phyloP scores from a whole-genome alignment of 2,888 invertebrate species.

The Acleris emargana region DNA sequence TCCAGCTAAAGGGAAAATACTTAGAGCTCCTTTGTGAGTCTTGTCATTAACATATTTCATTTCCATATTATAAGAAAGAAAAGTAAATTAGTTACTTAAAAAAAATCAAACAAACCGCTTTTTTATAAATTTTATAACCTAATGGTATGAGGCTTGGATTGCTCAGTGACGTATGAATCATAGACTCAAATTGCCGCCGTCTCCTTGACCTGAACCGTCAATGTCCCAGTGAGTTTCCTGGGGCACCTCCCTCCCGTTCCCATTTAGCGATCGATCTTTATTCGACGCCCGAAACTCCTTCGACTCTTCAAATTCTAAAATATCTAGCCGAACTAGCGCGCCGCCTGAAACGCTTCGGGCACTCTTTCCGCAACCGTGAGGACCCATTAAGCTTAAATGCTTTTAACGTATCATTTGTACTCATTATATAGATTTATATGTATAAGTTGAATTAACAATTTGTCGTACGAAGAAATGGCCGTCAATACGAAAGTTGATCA shows the following conservation, averaged over 20 bases:
- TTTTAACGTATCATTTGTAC: neutral
- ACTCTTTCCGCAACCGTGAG: constrained; percentile 1
- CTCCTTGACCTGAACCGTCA: no score
- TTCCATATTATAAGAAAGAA: no score
- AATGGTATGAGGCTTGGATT: no score
- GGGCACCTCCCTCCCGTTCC: constrained; percentile 23
- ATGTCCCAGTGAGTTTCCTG: constrained; percentile 1
- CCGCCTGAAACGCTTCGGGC: constrained; percentile 21
- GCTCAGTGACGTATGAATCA: no score
- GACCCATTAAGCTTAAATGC: constrained; percentile 7
- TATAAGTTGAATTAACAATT: neutral
- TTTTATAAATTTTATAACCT: no score
- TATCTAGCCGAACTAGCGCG: constrained; percentile 24
- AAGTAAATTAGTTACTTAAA: no score
- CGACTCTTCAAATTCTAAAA: constrained; percentile 20
- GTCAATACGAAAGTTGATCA: constrained; percentile 12
- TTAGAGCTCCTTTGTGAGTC: no score
- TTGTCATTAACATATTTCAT: no score
- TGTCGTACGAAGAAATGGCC: neutral
- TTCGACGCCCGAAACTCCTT: constrained; percentile 18
- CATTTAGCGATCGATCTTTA: constrained; percentile 30
- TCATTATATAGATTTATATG: neutral
- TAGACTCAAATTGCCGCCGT: no score
- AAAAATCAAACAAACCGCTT: no score
- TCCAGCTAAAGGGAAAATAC: no score